Conservation (phyloP, 1,140 invertebrate species). For the Oryctes rhinoceros region DNA sequence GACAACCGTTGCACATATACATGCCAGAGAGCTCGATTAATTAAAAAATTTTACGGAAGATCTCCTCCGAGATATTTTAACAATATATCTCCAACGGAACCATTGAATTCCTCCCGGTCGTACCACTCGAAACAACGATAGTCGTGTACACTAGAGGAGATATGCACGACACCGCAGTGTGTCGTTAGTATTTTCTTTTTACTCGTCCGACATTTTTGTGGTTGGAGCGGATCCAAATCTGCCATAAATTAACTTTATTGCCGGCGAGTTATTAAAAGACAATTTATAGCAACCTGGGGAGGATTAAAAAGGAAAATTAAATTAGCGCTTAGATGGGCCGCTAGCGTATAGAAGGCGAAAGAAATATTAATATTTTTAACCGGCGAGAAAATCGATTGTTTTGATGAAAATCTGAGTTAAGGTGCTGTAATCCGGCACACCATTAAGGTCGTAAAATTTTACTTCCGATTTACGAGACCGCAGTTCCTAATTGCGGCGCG, state of each 20-base stretch:
- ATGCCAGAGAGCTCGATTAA: too few relatives aligned
- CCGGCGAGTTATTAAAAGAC: slow-evolving; percentile 4
- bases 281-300: slow-evolving; percentile 13
- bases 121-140: background rate
- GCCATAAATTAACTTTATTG: slow-evolving; percentile 14
- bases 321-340: slow-evolving; percentile 11
- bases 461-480: too few relatives aligned
- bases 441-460: too few relatives aligned
- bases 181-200: background rate
- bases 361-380: too few relatives aligned
- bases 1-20: too few relatives aligned
- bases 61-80: too few relatives aligned
- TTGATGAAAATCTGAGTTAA: too few relatives aligned
- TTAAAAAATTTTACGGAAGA: too few relatives aligned
- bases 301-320: background rate
- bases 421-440: too few relatives aligned
- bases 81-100: background rate
- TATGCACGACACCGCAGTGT: background rate
- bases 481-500: too few relatives aligned
- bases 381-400: too few relatives aligned
- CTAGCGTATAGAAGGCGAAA: background rate
- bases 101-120: background rate
- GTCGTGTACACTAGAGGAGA: background rate
- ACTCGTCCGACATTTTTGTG: background rate
- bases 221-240: slow-evolving; percentile 9